Evolutionary conservation across 2,113 vertebrate species (phyloP).

Genomic region (Xenus cinereus): DNA sequence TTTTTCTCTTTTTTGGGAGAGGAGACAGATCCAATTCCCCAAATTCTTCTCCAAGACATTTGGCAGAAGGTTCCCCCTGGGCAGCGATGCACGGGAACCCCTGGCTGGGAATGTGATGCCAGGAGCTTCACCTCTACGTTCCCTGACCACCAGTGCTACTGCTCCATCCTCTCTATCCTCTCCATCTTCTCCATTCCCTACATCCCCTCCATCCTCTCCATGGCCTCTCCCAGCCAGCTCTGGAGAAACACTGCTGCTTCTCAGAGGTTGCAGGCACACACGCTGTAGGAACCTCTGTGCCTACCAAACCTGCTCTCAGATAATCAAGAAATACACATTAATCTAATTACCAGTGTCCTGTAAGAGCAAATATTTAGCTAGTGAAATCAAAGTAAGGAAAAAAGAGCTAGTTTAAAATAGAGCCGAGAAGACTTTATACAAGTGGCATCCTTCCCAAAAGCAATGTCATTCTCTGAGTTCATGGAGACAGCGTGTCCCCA

Average conservation of each 20-base stretch:
- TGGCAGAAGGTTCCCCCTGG: background rate
- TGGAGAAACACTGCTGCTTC: background rate
- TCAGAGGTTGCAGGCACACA: fast-evolving
- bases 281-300: background rate
- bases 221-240: background rate
- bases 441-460: background rate
- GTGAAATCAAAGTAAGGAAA: background rate
- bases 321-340: background rate
- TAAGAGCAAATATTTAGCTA: slow-evolving; percentile 14
- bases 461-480: background rate
- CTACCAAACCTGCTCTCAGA: background rate
- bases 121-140: background rate
- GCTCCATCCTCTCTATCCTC: too few species aligned
- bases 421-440: background rate
- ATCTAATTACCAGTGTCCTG: background rate
- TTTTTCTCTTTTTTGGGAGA: background rate
- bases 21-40: background rate
- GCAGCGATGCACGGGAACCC: fast-evolving
- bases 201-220: background rate
- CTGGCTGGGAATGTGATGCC: background rate
- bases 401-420: background rate
- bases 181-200: background rate
- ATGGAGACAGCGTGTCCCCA: fast-evolving
- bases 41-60: background rate
- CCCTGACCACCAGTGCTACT: fast-evolving